phyloP scores from a whole-genome alignment of 2,113 vertebrate genomes.

The Apteryx mantelli region DNA sequence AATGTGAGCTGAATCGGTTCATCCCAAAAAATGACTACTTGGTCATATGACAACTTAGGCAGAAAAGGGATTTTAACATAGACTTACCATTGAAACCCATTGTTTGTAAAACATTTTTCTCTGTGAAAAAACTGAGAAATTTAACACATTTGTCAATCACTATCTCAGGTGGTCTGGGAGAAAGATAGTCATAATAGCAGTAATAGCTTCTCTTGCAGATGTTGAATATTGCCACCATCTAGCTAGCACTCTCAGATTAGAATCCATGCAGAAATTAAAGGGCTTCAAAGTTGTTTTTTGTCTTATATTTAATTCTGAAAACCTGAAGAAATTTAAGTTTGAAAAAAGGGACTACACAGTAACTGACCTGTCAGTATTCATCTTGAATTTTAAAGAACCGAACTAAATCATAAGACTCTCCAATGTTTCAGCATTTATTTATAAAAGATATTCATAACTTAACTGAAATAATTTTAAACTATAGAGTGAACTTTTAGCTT shows the following conservation, averaged over 20 bases:
- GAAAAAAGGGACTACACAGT: neutral
- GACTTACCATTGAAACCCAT: neutral
- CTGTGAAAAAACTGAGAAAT: neutral
- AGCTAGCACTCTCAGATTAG: neutral
- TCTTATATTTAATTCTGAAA: neutral
- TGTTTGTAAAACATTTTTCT: neutral
- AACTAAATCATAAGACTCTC: neutral
- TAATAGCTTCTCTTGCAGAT: neutral
- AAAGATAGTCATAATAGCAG: neutral
- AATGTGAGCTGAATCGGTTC: accelerated
- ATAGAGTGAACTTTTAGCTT: neutral
- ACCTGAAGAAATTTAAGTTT: neutral
- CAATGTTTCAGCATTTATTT: neutral
- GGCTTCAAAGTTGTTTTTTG: neutral
- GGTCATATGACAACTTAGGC: neutral
- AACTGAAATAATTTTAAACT: neutral
- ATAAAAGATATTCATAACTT: neutral
- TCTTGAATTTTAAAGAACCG: neutral
- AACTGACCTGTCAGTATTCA: neutral
- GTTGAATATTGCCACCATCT: neutral
- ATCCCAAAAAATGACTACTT: neutral
- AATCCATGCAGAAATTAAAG: neutral
- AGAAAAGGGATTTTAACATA: too few species aligned
- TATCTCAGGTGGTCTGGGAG: neutral
- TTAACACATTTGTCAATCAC: neutral